Percentiles rank a stretch among this genome's conserved stretches.
Conservation (phyloP, 1,140 invertebrate genomes). For the Melanaphis sacchari region DNA sequence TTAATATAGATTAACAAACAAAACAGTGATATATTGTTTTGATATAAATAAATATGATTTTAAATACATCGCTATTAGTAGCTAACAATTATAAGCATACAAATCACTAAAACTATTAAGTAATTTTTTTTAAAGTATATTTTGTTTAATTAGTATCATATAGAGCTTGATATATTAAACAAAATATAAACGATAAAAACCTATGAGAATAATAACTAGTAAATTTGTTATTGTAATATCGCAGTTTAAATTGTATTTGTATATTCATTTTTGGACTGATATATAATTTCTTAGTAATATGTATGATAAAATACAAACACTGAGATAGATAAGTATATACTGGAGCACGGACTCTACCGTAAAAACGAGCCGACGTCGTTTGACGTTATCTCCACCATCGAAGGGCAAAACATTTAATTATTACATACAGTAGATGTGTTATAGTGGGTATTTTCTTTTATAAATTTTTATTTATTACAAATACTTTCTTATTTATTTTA, state of each 20-base stretch:
- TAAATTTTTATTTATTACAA: no score
- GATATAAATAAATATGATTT: background rate
- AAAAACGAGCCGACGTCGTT: no score
- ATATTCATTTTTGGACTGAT: constrained; percentile 74
- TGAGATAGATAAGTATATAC: no score
- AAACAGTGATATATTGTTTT: background rate
- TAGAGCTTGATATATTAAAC: constrained; percentile 74
- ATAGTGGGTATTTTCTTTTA: no score
- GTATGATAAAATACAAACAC: constrained; percentile 79
- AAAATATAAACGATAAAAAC: constrained; percentile 78
- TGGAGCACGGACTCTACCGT: no score
- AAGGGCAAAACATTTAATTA: no score
- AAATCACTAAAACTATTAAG: background rate
- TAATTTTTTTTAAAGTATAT: background rate
- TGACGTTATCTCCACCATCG: no score
- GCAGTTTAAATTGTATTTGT: background rate
- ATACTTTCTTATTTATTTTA: no score
- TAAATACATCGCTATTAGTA: background rate
- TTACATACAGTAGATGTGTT: no score
- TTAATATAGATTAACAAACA: background rate
- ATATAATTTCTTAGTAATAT: constrained; percentile 74
- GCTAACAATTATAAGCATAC: background rate
- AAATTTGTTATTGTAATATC: background rate
- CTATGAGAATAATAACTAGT: constrained; percentile 59
- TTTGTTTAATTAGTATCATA: no score